A percentile compares a stretch with the other conserved stretches of the same genome.
phyloP scores from a whole-genome alignment of 2,113 vertebrate species.

The Vidua chalybeata region DNA sequence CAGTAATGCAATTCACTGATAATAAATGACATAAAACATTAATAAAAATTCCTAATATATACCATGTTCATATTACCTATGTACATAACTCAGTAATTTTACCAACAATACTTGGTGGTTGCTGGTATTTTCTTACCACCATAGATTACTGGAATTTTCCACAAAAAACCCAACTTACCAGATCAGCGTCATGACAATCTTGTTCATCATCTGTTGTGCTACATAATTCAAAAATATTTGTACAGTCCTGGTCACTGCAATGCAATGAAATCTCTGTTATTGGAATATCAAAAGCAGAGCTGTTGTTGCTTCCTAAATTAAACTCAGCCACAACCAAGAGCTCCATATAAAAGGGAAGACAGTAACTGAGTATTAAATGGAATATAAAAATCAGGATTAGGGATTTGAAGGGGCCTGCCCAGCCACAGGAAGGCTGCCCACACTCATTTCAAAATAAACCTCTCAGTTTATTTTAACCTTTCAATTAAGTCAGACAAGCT shows the following conservation, averaged over 20 bases:
- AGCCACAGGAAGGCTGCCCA: neutral
- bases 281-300: neutral
- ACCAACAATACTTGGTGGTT: neutral
- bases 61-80: neutral
- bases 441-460: neutral
- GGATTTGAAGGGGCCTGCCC: neutral
- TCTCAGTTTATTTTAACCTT: neutral
- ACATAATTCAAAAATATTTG: conserved; percentile 88
- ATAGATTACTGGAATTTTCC: neutral
- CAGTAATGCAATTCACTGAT: neutral
- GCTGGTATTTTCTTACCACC: neutral
- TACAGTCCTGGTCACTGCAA: conserved; percentile 86
- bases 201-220: conserved; percentile 86
- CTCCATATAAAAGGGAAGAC: neutral
- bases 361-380: neutral
- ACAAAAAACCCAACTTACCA: conserved; percentile 70
- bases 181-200: conserved; percentile 70
- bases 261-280: conserved; percentile 26
- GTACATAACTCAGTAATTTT: neutral
- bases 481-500: neutral
- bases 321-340: neutral
- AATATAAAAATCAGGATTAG: neutral
- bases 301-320: neutral
- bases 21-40: neutral
- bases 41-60: neutral